These are phyloP conservation scores for Conopomorpha cramerella DNA, from an alignment of 1,140 invertebrate species.

Conservation along the genomic window DNA sequence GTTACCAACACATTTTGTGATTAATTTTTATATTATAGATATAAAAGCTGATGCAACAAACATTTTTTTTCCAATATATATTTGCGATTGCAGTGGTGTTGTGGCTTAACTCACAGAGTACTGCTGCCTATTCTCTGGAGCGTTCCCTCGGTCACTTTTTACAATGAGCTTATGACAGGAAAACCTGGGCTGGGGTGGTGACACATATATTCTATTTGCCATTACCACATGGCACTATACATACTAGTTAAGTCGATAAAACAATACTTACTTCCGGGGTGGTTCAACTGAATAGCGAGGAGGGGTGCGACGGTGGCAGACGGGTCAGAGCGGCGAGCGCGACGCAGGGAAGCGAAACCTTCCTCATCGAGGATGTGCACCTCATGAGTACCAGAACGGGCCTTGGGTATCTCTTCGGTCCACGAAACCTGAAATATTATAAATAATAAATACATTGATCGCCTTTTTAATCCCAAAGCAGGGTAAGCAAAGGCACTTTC, in stretches of 20 bases:
- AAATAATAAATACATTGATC: background rate
- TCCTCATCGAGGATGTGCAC: constrained; percentile 91
- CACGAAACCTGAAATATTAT: constrained; percentile 80
- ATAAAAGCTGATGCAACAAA: too few relatives aligned
- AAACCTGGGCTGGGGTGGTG: too few relatives aligned
- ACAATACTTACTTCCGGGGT: constrained; percentile 69
- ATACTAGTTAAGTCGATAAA: background rate
- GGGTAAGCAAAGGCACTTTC: too few relatives aligned
- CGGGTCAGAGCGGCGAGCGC: constrained; percentile 72
- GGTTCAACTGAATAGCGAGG: constrained; percentile 74
- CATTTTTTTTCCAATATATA: too few relatives aligned
- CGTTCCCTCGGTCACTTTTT: too few relatives aligned
- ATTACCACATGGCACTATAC: background rate
- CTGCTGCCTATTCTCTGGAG: too few relatives aligned
- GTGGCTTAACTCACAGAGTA: too few relatives aligned
- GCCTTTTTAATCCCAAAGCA: too few relatives aligned
- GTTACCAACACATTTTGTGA: too few relatives aligned
- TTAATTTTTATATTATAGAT: too few relatives aligned
- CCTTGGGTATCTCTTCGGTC: constrained; percentile 84
- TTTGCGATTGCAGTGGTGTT: too few relatives aligned
- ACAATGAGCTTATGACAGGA: too few relatives aligned
- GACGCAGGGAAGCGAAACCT: constrained; percentile 80
- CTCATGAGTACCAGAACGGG: constrained; percentile 76
- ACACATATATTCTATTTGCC: background rate
- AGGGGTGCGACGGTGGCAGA: constrained; percentile 72